A percentile compares a stretch with the other conserved stretches of the same genome.
These are phyloP conservation scores for Raphicerus campestris DNA, from an alignment of 2,113 vertebrate genomes.

Conservation along the genomic window DNA sequence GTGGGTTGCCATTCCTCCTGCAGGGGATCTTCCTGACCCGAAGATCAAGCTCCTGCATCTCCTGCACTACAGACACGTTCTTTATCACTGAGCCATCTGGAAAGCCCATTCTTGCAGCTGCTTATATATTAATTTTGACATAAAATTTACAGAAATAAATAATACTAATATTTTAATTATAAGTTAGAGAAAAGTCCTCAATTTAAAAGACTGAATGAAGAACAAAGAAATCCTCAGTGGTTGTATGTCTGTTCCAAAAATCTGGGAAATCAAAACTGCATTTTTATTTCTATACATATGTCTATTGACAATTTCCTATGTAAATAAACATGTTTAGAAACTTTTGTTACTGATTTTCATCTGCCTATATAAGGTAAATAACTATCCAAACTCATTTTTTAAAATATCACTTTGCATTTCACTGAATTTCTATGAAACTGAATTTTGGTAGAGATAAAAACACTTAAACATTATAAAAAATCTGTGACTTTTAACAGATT, in stretches of 20 bases:
- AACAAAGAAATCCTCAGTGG: not conserved
- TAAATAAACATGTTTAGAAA: not conserved
- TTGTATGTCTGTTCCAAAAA: not conserved
- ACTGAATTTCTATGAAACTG: slow-evolving; percentile 1
- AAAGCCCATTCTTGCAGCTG: not conserved
- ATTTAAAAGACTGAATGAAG: not conserved
- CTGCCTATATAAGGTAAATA: not conserved
- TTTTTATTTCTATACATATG: not conserved
- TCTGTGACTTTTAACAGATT: slow-evolving; percentile 6
- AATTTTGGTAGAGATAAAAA: not conserved
- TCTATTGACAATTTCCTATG: not conserved
- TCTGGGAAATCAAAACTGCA: not conserved
- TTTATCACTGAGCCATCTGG: not conserved
- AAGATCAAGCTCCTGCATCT: not conserved
- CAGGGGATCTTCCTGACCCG: not conserved
- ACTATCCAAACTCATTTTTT: slow-evolving; percentile 18
- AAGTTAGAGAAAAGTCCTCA: not conserved
- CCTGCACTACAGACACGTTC: not conserved
- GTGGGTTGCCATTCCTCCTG: not conserved
- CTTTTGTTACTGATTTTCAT: not conserved
- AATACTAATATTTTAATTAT: not conserved
- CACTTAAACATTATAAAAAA: not conserved
- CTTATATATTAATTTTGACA: not conserved
- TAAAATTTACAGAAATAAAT: slow-evolving; percentile 22
- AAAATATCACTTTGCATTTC: slow-evolving; percentile 13